A percentile compares a stretch with the other conserved stretches of the same genome.
Conservation (phyloP, 1,140 invertebrate genomes). For the Rhynchophorus ferrugineus region DNA sequence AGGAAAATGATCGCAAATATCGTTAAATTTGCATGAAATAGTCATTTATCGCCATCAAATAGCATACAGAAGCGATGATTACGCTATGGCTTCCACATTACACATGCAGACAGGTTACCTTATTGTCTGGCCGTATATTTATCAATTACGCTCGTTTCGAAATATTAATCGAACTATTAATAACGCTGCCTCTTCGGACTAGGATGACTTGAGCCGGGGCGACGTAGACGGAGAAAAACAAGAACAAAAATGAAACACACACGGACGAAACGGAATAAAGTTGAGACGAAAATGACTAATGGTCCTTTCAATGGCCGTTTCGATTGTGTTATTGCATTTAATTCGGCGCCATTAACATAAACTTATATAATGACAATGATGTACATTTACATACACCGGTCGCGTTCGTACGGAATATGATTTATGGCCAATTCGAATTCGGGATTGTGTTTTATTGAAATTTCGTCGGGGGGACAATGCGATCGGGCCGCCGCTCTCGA, state of each 20-base stretch:
- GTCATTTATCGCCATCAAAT: too few species aligned
- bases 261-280: conserved; percentile 12
- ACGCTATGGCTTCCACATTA: conserved; percentile 15
- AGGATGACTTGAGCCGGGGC: too few species aligned
- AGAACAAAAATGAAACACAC: too few species aligned
- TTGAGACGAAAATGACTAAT: conserved; percentile 21
- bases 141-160: conserved; percentile 17
- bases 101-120: conserved; percentile 19
- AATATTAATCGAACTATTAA: conserved; percentile 15
- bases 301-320: conserved; percentile 23
- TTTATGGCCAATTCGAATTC: conserved; percentile 21
- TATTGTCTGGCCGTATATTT: conserved; percentile 14
- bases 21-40: too few species aligned
- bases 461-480: too few species aligned
- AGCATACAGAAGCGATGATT: conserved; percentile 15
- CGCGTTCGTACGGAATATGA: conserved; percentile 21
- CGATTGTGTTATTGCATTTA: conserved; percentile 25
- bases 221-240: too few species aligned
- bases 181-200: too few species aligned
- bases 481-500: too few species aligned
- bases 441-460: conserved; percentile 8
- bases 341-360: conserved; percentile 25
- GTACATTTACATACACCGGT: conserved; percentile 26
- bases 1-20: too few species aligned
- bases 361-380: conserved; percentile 28